Evolutionary conservation across 1,140 invertebrate species (phyloP).

Genomic region (Diplogasteroides magnus): DNA sequence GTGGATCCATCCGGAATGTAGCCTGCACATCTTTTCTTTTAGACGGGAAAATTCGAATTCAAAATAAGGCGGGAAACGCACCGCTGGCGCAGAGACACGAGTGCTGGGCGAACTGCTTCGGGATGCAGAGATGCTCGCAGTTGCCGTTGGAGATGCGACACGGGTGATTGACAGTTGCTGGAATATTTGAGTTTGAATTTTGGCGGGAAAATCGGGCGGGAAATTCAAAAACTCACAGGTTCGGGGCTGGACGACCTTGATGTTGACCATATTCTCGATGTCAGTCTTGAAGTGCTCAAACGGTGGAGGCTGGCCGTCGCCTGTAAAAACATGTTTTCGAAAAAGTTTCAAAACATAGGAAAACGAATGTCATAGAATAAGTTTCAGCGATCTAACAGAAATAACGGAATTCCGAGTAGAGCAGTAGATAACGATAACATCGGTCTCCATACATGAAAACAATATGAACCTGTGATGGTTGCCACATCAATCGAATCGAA

Average conservation of each 20-base stretch:
- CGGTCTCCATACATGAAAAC: not conserved
- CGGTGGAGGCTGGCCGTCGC: conserved; percentile 70
- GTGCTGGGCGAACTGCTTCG: conserved; percentile 40
- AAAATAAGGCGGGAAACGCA: conserved; percentile 14
- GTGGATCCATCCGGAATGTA: conserved; percentile 18
- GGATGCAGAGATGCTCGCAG: conserved; percentile 51
- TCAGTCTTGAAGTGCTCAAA: conserved; percentile 63
- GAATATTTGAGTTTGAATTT: not conserved
- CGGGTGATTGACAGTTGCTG: conserved; percentile 67
- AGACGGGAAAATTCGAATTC: not conserved
- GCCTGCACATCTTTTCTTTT: conserved; percentile 11
- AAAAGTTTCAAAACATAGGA: not conserved
- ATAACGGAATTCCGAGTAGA: too few species aligned
- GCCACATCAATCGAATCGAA: conserved; percentile 83
- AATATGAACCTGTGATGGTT: conserved; percentile 69
- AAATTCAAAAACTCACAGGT: conserved; percentile 23
- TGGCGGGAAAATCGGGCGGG: not conserved
- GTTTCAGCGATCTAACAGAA: too few species aligned
- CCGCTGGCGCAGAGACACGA: conserved; percentile 48
- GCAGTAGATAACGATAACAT: too few species aligned
- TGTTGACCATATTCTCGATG: conserved; percentile 68
- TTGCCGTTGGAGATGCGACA: conserved; percentile 79
- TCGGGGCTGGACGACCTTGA: conserved; percentile 45
- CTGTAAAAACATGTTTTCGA: conserved; percentile 37
- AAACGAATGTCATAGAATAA: not conserved